Conservation (phyloP, 1,140 invertebrate species). For the Zaprionus nigranus region DNA sequence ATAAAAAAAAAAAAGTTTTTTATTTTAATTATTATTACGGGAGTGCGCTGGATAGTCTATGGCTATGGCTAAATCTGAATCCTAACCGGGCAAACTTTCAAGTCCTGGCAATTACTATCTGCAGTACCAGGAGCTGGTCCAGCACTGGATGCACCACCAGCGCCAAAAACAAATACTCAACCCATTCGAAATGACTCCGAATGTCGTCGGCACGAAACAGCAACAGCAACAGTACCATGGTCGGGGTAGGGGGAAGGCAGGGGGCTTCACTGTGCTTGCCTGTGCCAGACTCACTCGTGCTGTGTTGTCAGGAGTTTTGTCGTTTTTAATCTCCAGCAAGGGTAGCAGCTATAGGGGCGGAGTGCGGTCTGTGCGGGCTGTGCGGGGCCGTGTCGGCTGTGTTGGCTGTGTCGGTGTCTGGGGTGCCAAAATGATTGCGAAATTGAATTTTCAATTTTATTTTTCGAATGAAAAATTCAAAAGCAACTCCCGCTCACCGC, state of each 20-base stretch:
- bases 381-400: slow-evolving; percentile 4
- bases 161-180: slow-evolving; percentile 20
- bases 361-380: not conserved
- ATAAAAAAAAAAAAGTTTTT: slow-evolving; percentile 33
- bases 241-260: not conserved
- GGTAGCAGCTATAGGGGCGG: slow-evolving; percentile 17
- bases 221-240: not conserved
- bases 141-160: slow-evolving; percentile 12
- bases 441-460: slow-evolving; percentile 82
- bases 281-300: slow-evolving; percentile 17
- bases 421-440: slow-evolving; percentile 80
- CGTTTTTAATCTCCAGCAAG: slow-evolving; percentile 71
- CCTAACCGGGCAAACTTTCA: slow-evolving; percentile 62
- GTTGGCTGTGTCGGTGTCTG: slow-evolving; percentile 35
- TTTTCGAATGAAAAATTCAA: slow-evolving; percentile 80
- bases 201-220: slow-evolving; percentile 21
- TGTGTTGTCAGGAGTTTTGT: slow-evolving; percentile 67
- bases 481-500: slow-evolving; percentile 46
- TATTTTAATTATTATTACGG: slow-evolving; percentile 75
- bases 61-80: slow-evolving; percentile 28
- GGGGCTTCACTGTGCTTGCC: not conserved
- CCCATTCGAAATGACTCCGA: slow-evolving; percentile 28
- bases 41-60: slow-evolving; percentile 29
- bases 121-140: slow-evolving; percentile 5
- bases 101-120: slow-evolving; percentile 63